Base-by-base conservation (phyloP, 2,888 invertebrate genomes). In the Xanthorhoe designata region DNA sequence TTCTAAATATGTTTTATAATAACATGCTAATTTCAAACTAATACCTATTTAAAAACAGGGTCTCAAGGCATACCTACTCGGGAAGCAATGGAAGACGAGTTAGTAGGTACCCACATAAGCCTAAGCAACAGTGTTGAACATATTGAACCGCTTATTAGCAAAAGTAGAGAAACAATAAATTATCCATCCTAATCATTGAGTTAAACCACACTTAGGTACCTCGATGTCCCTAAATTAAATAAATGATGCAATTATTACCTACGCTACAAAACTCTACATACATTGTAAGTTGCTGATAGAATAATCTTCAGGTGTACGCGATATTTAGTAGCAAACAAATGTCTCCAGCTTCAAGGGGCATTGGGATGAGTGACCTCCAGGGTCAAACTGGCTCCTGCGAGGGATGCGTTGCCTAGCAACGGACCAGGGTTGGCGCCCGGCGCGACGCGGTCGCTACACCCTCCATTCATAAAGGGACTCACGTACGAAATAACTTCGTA, bases 391-490 rank as follows among this genome's bases (percentile, higher is more conserved):
- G 74, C 75, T 76, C 66, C 51, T 60, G 49, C 59, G 74, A 75
- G 87, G 83, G 82, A 77, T 78, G 84, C 82, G 89, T 89, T 84
- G 86, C 89, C 72, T 79, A 71, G 88, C 86, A 84, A 88, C 88
- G 73, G 64, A 70, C 69, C 71, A 76, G 76, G 74, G 74, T 71
- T 71, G 74, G 69, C 69, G 69, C 66, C 68, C 74, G 69, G 75
- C 74, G 68, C 60, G 66, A 56, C 75, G 69, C 61, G 67, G 47
- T 67, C 66, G 64, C 62, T 66, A 54, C 77, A 75, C 79, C 79
- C 80, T 82, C 69, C 85, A 84, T 85, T 85, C 85, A 86, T 80
- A 79, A 81, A 78, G 72, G 53, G 57, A 19, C 68, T 64, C 57
- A 61, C 61, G 53, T 61, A 67, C 60, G 61, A 78, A 81, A 79